Evolutionary conservation across 2,888 invertebrate genomes (phyloP).

Genomic region (Panzeria rudis): DNA sequence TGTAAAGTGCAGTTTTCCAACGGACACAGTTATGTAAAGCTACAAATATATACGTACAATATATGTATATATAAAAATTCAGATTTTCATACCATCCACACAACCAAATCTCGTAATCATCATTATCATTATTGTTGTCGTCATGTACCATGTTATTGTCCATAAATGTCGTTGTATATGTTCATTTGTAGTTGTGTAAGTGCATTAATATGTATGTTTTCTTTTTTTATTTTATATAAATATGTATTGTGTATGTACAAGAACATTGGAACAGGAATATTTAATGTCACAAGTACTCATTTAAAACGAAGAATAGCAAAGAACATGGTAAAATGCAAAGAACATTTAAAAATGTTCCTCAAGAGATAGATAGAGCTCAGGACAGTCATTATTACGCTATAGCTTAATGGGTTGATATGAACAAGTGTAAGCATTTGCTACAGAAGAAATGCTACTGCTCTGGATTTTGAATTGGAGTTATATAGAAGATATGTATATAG

Average conservation of each 20-base stretch:
- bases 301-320: slow-evolving; percentile 28
- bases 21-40: neutral
- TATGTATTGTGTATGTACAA: neutral
- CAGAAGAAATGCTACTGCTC: neutral
- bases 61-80: neutral
- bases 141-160: slow-evolving; percentile 63
- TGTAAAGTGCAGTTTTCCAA: slow-evolving; percentile 30
- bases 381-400: slow-evolving; percentile 43
- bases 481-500: too few species aligned
- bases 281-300: slow-evolving; percentile 17
- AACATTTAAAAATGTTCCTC: slow-evolving; percentile 38
- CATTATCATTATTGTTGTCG: slow-evolving; percentile 59
- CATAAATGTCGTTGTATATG: slow-evolving; percentile 47
- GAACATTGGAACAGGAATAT: neutral
- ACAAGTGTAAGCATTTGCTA: neutral
- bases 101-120: slow-evolving; percentile 48
- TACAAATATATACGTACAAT: slow-evolving; percentile 3
- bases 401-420: neutral
- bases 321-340: slow-evolving; percentile 2
- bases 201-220: neutral
- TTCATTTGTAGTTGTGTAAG: slow-evolving; percentile 18
- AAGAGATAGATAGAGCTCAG: slow-evolving; percentile 9
- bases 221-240: neutral
- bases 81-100: neutral
- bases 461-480: neutral